Conservation (phyloP, 53 echinoderm and acorn worm genomes). For the Actinopyga echinites region DNA sequence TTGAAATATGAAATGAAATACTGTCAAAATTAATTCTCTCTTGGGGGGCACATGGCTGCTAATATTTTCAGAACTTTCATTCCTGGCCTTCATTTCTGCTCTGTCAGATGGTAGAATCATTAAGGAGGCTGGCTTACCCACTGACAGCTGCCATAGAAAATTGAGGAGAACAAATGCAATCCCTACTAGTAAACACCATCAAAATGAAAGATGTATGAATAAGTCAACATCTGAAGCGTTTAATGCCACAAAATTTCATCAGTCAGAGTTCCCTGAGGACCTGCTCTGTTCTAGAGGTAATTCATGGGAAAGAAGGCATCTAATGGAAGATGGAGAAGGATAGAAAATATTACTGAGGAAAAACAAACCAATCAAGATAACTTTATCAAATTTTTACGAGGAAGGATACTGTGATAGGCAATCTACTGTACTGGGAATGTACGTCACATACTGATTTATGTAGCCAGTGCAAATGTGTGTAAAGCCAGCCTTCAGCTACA, state of each 20-base stretch:
- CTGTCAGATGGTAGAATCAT: slow-evolving; percentile 18
- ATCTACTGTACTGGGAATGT: no score
- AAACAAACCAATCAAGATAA: slow-evolving; percentile 25
- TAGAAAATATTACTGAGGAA: not conserved
- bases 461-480: no score
- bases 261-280: slow-evolving; percentile 23
- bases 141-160: slow-evolving; percentile 31
- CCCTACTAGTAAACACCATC: slow-evolving; percentile 13
- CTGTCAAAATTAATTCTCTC: no score
- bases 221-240: slow-evolving; percentile 33
- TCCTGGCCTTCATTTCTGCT: no score
- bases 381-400: slow-evolving; percentile 15
- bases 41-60: no score
- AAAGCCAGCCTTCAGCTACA: no score
- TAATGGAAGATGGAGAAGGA: not conserved
- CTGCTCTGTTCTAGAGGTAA: slow-evolving; percentile 17
- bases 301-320: not conserved
- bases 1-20: no score
- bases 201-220: slow-evolving; percentile 23
- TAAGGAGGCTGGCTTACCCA: slow-evolving; percentile 13
- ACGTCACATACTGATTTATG: no score
- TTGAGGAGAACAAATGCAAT: slow-evolving; percentile 20
- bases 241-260: slow-evolving; percentile 38
- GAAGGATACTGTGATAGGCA: slow-evolving; percentile 16
- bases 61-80: no score